phyloP scores from a whole-genome alignment of 2,797 vertebrate genomes.

The Ceryle rudis region DNA sequence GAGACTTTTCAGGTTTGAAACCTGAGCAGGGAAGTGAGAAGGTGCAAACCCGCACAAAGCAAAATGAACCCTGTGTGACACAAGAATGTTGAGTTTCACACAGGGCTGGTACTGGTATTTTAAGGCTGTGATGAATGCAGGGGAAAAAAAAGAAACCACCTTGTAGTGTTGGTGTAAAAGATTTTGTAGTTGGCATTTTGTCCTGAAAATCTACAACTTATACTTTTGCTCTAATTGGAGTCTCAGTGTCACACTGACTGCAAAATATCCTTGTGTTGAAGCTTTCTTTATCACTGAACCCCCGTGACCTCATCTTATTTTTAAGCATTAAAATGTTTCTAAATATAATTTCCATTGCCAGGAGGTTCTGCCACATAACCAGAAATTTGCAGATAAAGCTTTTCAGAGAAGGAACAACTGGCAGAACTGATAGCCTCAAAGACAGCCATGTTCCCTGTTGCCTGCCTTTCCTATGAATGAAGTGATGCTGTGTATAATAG shows the following conservation, averaged over 20 bases:
- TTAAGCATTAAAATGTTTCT: not conserved
- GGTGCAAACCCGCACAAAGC: not conserved
- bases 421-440: not conserved
- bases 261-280: not conserved
- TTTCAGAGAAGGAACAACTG: not conserved
- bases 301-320: not conserved
- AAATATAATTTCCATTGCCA: not conserved
- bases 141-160: not conserved
- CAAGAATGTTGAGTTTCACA: constrained; percentile 1
- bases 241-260: not conserved
- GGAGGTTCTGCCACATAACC: not conserved
- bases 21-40: constrained; percentile 24
- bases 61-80: constrained; percentile 33
- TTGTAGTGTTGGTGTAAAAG: not conserved
- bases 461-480: not conserved
- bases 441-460: rapidly evolving
- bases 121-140: not conserved
- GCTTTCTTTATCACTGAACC: not conserved
- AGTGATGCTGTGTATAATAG: not conserved
- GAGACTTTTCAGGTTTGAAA: constrained; percentile 44
- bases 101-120: not conserved
- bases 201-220: not conserved
- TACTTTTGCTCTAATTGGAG: not conserved
- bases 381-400: not conserved
- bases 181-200: not conserved